These are phyloP conservation scores for Grammomys surdaster DNA, from an alignment of 2,113 vertebrate genomes.

Conservation along the genomic window DNA sequence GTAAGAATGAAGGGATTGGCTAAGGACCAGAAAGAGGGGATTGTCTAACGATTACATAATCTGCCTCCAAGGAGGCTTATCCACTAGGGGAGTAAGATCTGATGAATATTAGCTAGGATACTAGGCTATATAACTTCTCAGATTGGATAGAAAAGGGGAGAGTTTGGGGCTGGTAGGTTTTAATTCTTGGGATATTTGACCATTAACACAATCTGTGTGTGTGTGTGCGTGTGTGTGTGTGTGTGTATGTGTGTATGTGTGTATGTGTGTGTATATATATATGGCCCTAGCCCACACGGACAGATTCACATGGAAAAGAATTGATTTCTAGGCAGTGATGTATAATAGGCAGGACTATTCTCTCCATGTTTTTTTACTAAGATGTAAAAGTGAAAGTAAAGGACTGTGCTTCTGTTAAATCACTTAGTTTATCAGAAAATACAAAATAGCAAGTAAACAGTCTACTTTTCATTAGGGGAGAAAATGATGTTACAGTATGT, in stretches of 20 bases:
- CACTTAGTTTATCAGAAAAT: not conserved
- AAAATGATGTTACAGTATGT: not conserved
- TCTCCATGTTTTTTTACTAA: not conserved
- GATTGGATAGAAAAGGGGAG: not conserved
- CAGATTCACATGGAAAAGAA: not conserved
- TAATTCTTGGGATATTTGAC: not conserved
- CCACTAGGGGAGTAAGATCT: not conserved
- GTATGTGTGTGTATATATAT: too few species aligned
- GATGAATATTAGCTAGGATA: not conserved
- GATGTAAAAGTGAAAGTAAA: not conserved
- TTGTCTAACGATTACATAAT: not conserved
- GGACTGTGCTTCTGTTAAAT: not conserved
- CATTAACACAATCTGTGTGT: too few species aligned
- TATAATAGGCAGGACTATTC: not conserved
- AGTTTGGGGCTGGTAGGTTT: not conserved
- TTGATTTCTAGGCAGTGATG: not conserved
- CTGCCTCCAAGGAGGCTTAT: not conserved
- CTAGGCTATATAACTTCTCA: not conserved
- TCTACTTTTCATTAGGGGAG: not conserved
- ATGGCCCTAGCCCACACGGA: not conserved
- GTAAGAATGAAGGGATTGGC: not conserved
- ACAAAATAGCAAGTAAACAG: not conserved
- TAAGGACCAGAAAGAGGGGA: not conserved
- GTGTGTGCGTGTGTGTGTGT: too few species aligned
- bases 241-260: too few species aligned